Base-by-base conservation (phyloP, 2,888 invertebrate genomes). In the Lordiphosa fenestrarum region DNA sequence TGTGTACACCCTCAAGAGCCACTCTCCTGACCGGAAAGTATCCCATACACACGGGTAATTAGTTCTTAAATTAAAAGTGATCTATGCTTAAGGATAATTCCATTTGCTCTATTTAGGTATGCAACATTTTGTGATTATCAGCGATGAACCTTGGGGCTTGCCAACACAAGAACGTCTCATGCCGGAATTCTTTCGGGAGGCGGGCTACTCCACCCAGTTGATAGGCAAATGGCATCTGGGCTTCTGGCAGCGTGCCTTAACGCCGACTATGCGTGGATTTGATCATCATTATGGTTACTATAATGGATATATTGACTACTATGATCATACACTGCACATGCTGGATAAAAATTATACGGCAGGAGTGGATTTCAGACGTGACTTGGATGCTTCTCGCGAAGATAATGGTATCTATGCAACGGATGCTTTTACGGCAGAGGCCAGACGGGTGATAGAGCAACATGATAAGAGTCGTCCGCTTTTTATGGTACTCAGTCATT, bases 181-280 rank as follows among this genome's bases (percentile, higher is more conserved):
- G 81, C 94, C 96, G 0, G 91, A 95, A 75, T 91, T 92, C 80
- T 90, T 93, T 60, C 91, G 91, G 71, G 93, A 94, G 69, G 90
- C 95, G 55, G 96, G 95, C 0, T 98, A 97, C 88, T 88, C 90
- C 15, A 96, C 96, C 0, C 94, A 95, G 86, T 91, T 96, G 35
- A 93, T 98, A 12, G 98, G 98, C 36, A 98, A 98, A 91, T 98
- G 97, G 97, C 94, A 95, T 88, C 92, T 97, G 61, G 97, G 97
- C 5, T 96, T 94, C 91, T 94, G 93, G 85, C 91, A 92, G 50
- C 77, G 88, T 65, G 78, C 82, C 15, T 89, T 91, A 85, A 93
- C 94, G 2, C 96, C 96, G 0, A 91, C 92, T 0, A 90, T 90
- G 73, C 91, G 96, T 49, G 96, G 96, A 10, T 98, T 95, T 83